Conservation (phyloP, 2,113 vertebrate genomes). For the Eira barbara region DNA sequence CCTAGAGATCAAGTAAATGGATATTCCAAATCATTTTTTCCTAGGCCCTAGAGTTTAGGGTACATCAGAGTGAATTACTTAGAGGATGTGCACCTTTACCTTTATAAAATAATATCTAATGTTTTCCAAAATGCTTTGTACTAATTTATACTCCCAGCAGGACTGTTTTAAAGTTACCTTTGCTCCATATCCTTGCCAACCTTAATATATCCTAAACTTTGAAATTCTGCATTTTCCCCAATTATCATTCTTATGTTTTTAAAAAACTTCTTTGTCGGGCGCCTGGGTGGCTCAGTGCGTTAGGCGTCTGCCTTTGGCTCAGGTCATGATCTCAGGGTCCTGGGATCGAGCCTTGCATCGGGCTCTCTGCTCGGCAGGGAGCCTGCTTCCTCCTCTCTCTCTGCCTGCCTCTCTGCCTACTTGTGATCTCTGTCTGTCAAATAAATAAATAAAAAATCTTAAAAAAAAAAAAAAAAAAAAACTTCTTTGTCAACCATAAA, state of each 20-base stretch:
- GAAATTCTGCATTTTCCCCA: slow-evolving; percentile 3
- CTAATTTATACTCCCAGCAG: background rate
- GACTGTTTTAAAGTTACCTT: background rate
- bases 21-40: background rate
- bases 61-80: background rate
- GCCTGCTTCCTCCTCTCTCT: no score
- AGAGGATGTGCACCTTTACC: background rate
- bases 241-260: background rate
- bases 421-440: no score
- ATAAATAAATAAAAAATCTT: no score
- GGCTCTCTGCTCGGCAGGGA: no score
- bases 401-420: no score
- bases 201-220: background rate
- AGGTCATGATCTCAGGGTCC: no score
- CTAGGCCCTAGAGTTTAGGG: background rate
- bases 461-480: no score
- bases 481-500: background rate
- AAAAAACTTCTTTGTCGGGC: no score
- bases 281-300: no score
- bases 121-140: slow-evolving; percentile 33
- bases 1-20: background rate
- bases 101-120: slow-evolving; percentile 34
- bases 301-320: no score
- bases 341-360: no score
- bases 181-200: background rate